Evolutionary conservation across 2,797 vertebrate species (phyloP), one percentile per base, ranked within the genome.

Genomic region (Lagodon rhomboides): DNA sequence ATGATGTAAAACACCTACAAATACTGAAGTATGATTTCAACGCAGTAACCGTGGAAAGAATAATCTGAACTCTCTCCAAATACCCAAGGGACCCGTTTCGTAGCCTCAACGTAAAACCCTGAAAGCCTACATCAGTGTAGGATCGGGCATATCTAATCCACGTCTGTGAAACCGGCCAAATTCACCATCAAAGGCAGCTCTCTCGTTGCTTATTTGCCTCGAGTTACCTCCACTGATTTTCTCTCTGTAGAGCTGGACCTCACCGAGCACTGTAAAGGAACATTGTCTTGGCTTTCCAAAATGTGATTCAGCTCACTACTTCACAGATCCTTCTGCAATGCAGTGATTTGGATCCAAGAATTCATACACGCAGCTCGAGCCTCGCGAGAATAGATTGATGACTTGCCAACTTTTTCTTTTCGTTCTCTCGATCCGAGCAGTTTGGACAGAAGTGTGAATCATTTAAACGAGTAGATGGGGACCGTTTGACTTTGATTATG

Each of bases 61-160:
- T 38, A 23, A 67, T 75, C 23, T 12, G 25, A 47, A 63, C 62
- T 50, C 58, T 78, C 27, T 85, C 54, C 64, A 79, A 77, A 70
- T 66, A 60, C 67, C 71, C 61, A 13, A 55, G 38, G 47, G 76
- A 70, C 56, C 43, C 20, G 38, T 60, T 75, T 83, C 51, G 53
- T 47, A 69, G 34, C 46, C 54, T 62, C 4, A 15, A 70, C 59
- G 60, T 58, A 65, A 75, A 85, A 46, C 53, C n/a, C 68, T 63
- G 53, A 84, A 66, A 84, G 72, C 69, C 43, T 47, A 5, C 68
- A 75, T 73, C 59, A 68, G 50, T 72, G 80, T 64, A 25, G 65
- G 70, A 77, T 84, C 82, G 49, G 73, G 51, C 56, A 80, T 61
- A 46, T 65, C 68, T 83, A 83, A 87, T 87, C 80, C 65, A 61